These are phyloP conservation scores for Brachyhypopomus gauderio DNA, from an alignment of 2,113 vertebrate species.

Conservation along the genomic window DNA sequence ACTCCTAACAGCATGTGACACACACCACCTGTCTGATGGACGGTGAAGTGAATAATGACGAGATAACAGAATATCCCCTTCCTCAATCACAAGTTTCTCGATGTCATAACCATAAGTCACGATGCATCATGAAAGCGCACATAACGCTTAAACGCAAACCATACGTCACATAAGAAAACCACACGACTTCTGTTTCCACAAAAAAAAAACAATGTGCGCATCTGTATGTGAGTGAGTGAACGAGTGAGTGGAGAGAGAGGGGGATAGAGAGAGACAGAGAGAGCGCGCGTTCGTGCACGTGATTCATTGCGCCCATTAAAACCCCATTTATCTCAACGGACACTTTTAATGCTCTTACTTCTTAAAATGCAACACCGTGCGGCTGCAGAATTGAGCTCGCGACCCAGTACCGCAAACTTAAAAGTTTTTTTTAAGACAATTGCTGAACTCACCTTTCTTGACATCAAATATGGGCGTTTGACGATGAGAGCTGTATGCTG, in stretches of 20 bases:
- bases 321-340: too few species aligned
- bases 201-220: too few species aligned
- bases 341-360: too few species aligned
- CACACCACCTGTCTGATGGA: conserved; percentile 31
- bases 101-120: too few species aligned
- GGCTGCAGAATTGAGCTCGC: too few species aligned
- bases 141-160: too few species aligned
- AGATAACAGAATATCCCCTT: neutral
- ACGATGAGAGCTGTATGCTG: neutral
- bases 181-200: too few species aligned
- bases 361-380: too few species aligned
- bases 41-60: conserved; percentile 10
- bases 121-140: too few species aligned
- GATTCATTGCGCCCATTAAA: too few species aligned
- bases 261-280: neutral
- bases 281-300: neutral
- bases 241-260: neutral
- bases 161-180: too few species aligned
- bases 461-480: conserved; percentile 9
- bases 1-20: neutral
- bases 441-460: conserved; percentile 29
- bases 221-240: neutral
- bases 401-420: neutral
- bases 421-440: conserved; percentile 4
- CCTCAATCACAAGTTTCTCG: too few species aligned